Conservation (phyloP, 2,113 vertebrate species). For the Proteles cristata region DNA sequence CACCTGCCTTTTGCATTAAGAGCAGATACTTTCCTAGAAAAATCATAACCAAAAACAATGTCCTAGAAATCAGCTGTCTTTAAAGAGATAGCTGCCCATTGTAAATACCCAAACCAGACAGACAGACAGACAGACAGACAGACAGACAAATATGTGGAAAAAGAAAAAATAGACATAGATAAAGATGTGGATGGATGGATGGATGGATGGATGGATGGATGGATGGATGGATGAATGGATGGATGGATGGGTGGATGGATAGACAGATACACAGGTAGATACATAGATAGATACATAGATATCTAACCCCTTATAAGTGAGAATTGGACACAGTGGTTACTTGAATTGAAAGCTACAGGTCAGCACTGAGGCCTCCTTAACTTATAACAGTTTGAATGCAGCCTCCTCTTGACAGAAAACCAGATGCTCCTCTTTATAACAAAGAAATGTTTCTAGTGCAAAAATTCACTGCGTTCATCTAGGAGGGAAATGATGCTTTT, state of each 20-base stretch:
- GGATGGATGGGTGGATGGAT: no score
- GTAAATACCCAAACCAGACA: background rate
- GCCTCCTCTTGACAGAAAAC: background rate
- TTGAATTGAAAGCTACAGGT: background rate
- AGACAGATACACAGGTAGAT: background rate
- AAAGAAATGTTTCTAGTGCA: background rate
- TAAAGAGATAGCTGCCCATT: conserved; percentile 30
- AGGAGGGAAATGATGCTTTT: background rate
- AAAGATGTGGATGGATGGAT: no score
- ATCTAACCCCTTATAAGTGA: background rate
- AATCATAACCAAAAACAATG: conserved; percentile 2
- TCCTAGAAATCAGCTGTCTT: conserved; percentile 48
- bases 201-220: no score
- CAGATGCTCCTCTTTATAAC: background rate
- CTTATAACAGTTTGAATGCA: background rate
- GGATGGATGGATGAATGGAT: no score
- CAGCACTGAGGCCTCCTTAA: background rate
- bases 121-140: no score
- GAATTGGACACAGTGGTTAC: background rate
- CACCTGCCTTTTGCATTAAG: background rate
- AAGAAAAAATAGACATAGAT: no score
- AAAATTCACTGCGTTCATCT: background rate
- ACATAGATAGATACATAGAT: background rate
- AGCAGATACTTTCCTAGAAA: conserved; percentile 37
- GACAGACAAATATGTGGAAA: no score